Evolutionary conservation across 35 echinoderm and acorn worm genomes (phyloP), one percentile per base, ranked within the genome.

Genomic region (Apostichopus japonicus): DNA sequence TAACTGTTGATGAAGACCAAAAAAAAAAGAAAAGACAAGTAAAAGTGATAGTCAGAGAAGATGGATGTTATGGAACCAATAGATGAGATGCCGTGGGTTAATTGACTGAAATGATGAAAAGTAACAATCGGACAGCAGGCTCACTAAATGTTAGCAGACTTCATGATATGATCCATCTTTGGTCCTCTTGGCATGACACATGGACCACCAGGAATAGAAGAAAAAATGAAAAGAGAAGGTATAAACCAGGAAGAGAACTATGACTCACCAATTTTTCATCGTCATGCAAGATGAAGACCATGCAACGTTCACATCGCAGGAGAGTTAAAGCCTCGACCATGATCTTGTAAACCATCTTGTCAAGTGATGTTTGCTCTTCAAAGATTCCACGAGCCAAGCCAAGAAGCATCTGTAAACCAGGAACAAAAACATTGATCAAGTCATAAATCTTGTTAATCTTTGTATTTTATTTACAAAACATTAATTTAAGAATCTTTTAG

Each of bases 321-420:
- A 98, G 90, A 55, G 56, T 75, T 11, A 98, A 91, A 61, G 97
- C 97, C 81, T 98, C 93, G 14, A 84, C 61, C 97, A 98, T 98
- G 53, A 98, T 98, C 93, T 98, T 96, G 88, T 96, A 88, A 54
- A 96, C 97, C 14, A 96, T 93, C 27, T 87, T 94, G 56, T 96
- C 95, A 44, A 98, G 93, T 23, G 95, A 96, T n/a, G 95, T 96
- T 79, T 98, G 97, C 84, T 98, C 97, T 93, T 96, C 97, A 94
- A 98, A 98, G 78, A 98, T 98, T 17, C 97, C 93, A 57, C 92
- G 54, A 53, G 97, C 97, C 78, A 98, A 82, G 59, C 95, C 95
- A 72, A 98, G 95, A 84, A 98, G 93, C 97, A 98, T 96, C 95
- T 98, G 78, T 6, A 27, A 44, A 72, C 71, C 6, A 17, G 71